phyloP scores from a whole-genome alignment of 2,797 vertebrate genomes.

The Potorous gilbertii region DNA sequence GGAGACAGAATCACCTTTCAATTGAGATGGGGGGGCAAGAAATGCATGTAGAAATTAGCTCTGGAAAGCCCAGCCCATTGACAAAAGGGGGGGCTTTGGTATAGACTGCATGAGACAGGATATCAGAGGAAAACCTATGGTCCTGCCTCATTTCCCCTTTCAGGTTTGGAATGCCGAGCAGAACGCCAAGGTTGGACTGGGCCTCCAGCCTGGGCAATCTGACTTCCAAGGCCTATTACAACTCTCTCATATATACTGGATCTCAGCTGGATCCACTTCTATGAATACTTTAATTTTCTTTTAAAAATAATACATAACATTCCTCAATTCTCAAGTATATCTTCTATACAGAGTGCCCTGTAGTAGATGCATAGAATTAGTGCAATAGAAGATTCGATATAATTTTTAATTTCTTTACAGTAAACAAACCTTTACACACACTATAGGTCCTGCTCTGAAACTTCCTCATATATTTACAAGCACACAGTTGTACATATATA shows the following conservation, averaged over 20 bases:
- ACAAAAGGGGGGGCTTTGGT: background rate
- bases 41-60: background rate
- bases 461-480: slow-evolving; percentile 83
- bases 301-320: background rate
- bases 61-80: background rate
- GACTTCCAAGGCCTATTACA: background rate
- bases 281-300: background rate
- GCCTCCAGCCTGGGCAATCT: rapidly evolving
- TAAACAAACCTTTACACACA: slow-evolving; percentile 81
- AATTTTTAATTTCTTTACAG: slow-evolving; percentile 81
- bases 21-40: background rate
- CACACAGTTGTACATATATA: slow-evolving; percentile 87
- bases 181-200: background rate
- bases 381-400: slow-evolving; percentile 77
- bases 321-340: slow-evolving; percentile 48
- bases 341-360: slow-evolving; percentile 53
- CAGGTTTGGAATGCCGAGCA: background rate
- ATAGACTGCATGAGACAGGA: background rate
- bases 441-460: slow-evolving; percentile 66
- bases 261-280: background rate
- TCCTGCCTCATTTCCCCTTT: rapidly evolving
- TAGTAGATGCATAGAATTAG: slow-evolving; percentile 68
- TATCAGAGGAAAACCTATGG: background rate
- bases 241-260: background rate
- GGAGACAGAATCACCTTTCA: background rate